Evolutionary conservation across 2,888 invertebrate species (phyloP).

Genomic region (Scaptodrosophila latifasciaeformis): DNA sequence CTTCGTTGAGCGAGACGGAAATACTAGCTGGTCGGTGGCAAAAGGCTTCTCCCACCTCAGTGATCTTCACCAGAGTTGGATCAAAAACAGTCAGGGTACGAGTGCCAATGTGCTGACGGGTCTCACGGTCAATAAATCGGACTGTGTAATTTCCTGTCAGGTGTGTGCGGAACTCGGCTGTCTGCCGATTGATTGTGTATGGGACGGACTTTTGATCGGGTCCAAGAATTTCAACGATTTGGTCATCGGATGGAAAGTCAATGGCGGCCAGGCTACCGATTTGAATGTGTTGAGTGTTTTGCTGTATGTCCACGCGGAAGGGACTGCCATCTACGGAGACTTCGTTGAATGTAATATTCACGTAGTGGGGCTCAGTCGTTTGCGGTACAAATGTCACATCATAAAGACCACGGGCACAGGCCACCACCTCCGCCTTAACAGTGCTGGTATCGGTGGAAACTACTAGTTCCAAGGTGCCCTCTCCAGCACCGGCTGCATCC

Average conservation of each 20-base stretch:
- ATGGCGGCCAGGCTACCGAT: conserved; percentile 79
- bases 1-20: conserved; percentile 84
- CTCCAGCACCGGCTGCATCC: conserved; percentile 95
- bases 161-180: conserved; percentile 86
- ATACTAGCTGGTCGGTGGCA: conserved; percentile 89
- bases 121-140: conserved; percentile 79
- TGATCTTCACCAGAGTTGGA: conserved; percentile 82
- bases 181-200: conserved; percentile 79
- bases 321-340: conserved; percentile 93
- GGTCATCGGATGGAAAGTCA: conserved; percentile 80
- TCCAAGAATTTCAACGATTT: conserved; percentile 81
- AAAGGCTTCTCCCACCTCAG: conserved; percentile 85
- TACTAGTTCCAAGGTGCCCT: conserved; percentile 93
- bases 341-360: conserved; percentile 95
- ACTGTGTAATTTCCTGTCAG: conserved; percentile 86
- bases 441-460: conserved; percentile 93
- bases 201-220: conserved; percentile 80
- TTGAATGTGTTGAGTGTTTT: conserved; percentile 84
- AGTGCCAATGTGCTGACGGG: conserved; percentile 79
- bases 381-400: conserved; percentile 95
- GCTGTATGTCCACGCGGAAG: conserved; percentile 86
- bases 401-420: conserved; percentile 91
- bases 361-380: conserved; percentile 91
- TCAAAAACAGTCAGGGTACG: conserved; percentile 87
- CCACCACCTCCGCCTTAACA: conserved; percentile 91